Conservation (phyloP, 1,140 invertebrate species). For the Bombus waltoni region DNA sequence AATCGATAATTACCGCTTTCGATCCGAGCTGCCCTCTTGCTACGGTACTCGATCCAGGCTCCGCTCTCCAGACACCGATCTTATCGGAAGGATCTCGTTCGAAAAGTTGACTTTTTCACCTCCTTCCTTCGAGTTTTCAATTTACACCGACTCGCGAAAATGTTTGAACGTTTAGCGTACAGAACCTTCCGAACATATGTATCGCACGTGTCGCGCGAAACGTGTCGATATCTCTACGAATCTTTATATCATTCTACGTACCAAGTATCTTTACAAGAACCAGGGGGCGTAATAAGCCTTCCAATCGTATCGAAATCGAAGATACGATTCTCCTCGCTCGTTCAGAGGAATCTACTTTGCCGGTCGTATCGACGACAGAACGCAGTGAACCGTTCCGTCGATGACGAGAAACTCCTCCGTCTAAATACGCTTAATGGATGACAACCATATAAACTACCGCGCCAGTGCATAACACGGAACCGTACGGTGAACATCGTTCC, state of each 20-base stretch:
- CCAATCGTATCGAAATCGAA: neutral
- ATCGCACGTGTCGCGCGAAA: no score
- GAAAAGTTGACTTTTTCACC: neutral
- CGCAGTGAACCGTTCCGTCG: slow-evolving; percentile 57
- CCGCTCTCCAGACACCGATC: neutral
- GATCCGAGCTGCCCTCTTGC: neutral
- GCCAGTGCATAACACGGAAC: slow-evolving; percentile 69
- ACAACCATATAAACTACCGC: slow-evolving; percentile 73
- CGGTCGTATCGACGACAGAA: slow-evolving; percentile 56
- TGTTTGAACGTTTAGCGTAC: neutral
- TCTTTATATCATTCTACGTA: no score
- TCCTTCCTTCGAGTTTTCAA: no score
- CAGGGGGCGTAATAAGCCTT: neutral
- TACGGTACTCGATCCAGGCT: neutral
- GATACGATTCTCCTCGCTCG: neutral
- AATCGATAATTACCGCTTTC: slow-evolving; percentile 52
- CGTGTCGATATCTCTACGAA: no score
- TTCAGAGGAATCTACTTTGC: slow-evolving; percentile 2
- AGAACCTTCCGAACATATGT: no score
- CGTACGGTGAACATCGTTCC: slow-evolving; percentile 70
- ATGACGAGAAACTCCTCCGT: slow-evolving; percentile 61
- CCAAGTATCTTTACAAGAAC: no score
- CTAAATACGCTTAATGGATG: slow-evolving; percentile 72
- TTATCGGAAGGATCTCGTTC: slow-evolving; percentile 25
- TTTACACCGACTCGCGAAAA: neutral